Conservation (phyloP, 1,140 invertebrate species). For the Drosophila subobscura region DNA sequence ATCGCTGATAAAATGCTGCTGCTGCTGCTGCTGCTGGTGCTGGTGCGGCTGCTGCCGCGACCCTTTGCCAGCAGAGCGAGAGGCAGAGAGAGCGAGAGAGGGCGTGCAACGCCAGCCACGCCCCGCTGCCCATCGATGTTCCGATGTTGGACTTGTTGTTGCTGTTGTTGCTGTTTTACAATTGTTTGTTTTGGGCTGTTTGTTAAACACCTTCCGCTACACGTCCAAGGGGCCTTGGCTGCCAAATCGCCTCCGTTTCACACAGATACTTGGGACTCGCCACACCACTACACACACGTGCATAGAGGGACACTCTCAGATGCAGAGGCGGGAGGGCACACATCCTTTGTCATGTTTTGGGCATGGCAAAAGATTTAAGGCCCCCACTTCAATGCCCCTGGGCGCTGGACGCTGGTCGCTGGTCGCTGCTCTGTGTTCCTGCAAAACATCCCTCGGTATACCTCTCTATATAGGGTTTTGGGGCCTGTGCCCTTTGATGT, state of each 20-base stretch:
- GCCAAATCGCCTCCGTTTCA: conserved; percentile 65
- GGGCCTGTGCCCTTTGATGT: conserved; percentile 70
- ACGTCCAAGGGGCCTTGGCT: conserved; percentile 43
- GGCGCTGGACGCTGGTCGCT: conserved; percentile 26
- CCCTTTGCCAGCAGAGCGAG: conserved; percentile 18
- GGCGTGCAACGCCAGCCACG: conserved; percentile 63
- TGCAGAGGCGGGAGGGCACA: conserved; percentile 18
- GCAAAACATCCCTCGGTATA: conserved; percentile 35
- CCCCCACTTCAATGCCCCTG: conserved; percentile 26
- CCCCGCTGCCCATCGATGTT: conserved; percentile 26
- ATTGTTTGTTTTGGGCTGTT: conserved; percentile 81
- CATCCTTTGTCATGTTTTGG: conserved; percentile 81
- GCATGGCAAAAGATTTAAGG: conserved; percentile 72
- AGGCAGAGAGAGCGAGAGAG: conserved; percentile 7
- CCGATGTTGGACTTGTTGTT: conserved; percentile 25
- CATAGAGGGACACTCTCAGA: conserved; percentile 17
- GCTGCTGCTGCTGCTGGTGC: too few species aligned
- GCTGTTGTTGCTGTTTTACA: conserved; percentile 70
- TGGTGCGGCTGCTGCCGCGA: neutral
- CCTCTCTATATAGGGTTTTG: conserved; percentile 52
- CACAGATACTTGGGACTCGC: neutral
- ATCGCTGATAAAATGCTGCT: conserved; percentile 71
- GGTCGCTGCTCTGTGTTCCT: neutral
- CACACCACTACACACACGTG: neutral
- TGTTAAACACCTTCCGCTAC: conserved; percentile 83